phyloP scores from a whole-genome alignment of 92 coral and sea anemone genomes.

The Desmophyllum pertusum region DNA sequence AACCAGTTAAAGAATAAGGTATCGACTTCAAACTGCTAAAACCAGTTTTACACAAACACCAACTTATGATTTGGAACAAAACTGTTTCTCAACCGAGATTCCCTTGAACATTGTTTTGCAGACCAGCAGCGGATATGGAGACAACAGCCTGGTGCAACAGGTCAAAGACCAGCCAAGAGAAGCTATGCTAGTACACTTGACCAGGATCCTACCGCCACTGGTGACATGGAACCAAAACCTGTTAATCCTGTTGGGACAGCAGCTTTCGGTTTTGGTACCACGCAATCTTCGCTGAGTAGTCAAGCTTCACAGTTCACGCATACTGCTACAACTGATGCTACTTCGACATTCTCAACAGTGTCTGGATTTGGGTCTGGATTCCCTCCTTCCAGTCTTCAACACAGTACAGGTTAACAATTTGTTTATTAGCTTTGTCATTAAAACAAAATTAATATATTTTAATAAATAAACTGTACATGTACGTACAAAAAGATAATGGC shows the following conservation, averaged over 20 bases:
- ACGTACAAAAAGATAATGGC: too few species aligned
- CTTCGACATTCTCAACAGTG: slow-evolving; percentile 6
- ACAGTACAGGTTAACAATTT: background rate
- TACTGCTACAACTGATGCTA: background rate
- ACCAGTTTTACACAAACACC: too few species aligned
- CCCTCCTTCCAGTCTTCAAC: background rate
- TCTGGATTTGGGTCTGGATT: slow-evolving; percentile 16
- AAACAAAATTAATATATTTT: too few species aligned
- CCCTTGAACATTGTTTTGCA: background rate
- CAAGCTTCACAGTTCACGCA: background rate
- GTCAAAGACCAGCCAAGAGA: slow-evolving; percentile 28
- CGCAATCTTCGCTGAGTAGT: background rate
- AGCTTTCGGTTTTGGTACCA: slow-evolving; percentile 15
- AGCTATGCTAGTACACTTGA: slow-evolving; percentile 36
- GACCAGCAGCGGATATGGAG: background rate
- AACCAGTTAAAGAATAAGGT: too few species aligned
- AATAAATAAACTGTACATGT: background rate
- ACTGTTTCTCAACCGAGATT: background rate
- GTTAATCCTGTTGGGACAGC: slow-evolving; percentile 24
- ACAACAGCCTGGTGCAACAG: background rate
- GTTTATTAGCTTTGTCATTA: background rate
- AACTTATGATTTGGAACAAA: too few species aligned
- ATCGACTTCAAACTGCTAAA: too few species aligned
- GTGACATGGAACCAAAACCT: background rate
- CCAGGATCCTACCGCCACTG: background rate